Conservation (phyloP, 2,888 invertebrate species). For the Eupsilia transversa region DNA sequence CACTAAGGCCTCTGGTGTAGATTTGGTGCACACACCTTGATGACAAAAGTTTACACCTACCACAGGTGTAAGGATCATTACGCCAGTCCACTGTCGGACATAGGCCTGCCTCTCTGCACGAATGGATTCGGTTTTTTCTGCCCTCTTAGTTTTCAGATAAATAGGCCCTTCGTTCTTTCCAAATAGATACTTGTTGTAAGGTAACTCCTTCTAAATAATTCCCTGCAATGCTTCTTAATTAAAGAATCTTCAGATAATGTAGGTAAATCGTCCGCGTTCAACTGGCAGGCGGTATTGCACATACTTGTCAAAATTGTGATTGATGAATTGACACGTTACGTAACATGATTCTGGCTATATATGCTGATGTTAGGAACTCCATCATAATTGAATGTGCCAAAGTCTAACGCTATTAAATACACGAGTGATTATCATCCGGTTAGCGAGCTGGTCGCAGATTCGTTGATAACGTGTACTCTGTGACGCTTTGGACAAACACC, state of each 20-base stretch:
- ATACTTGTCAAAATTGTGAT: constrained; percentile 28
- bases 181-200: not conserved
- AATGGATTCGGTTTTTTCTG: not conserved
- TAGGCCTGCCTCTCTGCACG: not conserved
- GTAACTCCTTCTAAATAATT: not conserved
- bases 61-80: not conserved
- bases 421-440: constrained; percentile 38
- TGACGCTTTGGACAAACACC: constrained; percentile 22
- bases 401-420: constrained; percentile 32
- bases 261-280: not conserved
- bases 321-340: constrained; percentile 31
- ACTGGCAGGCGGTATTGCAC: constrained; percentile 1
- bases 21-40: not conserved
- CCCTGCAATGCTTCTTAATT: not conserved
- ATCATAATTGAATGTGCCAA: constrained; percentile 51
- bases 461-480: constrained; percentile 14
- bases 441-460: constrained; percentile 22
- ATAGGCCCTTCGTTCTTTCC: not conserved
- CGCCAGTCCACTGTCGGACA: not conserved
- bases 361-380: constrained; percentile 33
- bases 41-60: not conserved
- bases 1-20: too few relatives aligned
- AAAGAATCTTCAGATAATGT: not conserved
- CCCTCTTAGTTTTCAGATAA: not conserved
- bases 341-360: constrained; percentile 2